Conservation (phyloP, 2,888 invertebrate species). For the Pseudoips prasinana region DNA sequence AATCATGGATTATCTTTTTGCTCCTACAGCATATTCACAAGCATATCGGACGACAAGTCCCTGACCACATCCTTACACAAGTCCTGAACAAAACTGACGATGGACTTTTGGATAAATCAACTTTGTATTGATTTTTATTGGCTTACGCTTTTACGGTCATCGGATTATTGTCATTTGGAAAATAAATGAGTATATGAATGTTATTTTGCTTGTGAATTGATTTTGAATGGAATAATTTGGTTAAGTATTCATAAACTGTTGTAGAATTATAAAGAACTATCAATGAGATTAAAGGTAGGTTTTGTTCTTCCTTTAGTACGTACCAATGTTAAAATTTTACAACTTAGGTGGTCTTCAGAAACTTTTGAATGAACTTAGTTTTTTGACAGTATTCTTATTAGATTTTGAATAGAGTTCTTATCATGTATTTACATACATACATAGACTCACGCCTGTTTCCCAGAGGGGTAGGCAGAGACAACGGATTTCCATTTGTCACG, state of each 20-base stretch:
- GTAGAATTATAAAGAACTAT: neutral
- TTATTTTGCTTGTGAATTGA: constrained; percentile 24
- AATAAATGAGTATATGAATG: constrained; percentile 31
- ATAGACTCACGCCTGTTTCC: too few relatives aligned
- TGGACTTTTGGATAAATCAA: constrained; percentile 26
- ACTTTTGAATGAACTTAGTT: too few relatives aligned
- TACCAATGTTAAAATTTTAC: too few relatives aligned
- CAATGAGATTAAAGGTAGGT: too few relatives aligned
- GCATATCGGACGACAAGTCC: constrained; percentile 55
- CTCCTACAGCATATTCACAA: constrained; percentile 45
- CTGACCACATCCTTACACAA: constrained; percentile 38
- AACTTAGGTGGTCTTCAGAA: too few relatives aligned
- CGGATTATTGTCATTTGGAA: constrained; percentile 37
- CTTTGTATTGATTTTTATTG: constrained; percentile 33
- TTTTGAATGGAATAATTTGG: constrained; percentile 20
- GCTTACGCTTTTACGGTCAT: constrained; percentile 21
- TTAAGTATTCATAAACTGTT: constrained; percentile 12
- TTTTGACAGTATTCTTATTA: too few relatives aligned
- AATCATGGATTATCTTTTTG: constrained; percentile 64
- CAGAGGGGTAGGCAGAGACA: too few relatives aligned
- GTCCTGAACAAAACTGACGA: constrained; percentile 13
- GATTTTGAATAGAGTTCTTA: too few relatives aligned
- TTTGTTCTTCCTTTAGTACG: too few relatives aligned
- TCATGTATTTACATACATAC: too few relatives aligned
- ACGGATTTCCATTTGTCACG: too few relatives aligned